These are phyloP conservation scores for Arenicola marina DNA, from an alignment of 2,888 invertebrate genomes.

Conservation along the genomic window DNA sequence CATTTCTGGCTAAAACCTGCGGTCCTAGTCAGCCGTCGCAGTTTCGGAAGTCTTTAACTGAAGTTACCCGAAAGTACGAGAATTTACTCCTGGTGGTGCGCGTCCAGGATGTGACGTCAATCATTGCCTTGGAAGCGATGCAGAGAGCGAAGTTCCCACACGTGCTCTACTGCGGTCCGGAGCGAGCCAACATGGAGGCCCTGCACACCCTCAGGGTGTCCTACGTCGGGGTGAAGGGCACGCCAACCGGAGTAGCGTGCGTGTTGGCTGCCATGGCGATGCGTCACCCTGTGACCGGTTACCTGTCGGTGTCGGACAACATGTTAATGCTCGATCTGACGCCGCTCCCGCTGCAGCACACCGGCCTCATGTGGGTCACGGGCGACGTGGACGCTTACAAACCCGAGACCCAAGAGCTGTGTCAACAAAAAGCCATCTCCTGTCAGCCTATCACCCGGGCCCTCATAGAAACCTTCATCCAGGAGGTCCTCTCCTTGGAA, in stretches of 20 bases:
- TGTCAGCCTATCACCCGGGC: constrained; percentile 16
- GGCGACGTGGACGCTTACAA: constrained; percentile 14
- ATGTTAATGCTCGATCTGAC: constrained; percentile 16
- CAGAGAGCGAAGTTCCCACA: constrained; percentile 25
- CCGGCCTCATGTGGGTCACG: constrained; percentile 21
- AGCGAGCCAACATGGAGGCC: neutral
- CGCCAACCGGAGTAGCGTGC: constrained; percentile 18
- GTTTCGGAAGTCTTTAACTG: neutral
- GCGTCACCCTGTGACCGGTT: constrained; percentile 30
- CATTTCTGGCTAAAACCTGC: constrained; percentile 12
- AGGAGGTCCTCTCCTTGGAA: neutral
- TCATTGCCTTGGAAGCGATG: constrained; percentile 21
- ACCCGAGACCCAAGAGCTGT: constrained; percentile 11
- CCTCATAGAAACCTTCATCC: constrained; percentile 5
- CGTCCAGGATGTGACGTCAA: constrained; percentile 4
- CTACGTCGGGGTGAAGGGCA: constrained; percentile 12
- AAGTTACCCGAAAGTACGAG: neutral
- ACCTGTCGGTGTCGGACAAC: constrained; percentile 27
- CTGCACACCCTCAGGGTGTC: constrained; percentile 15
- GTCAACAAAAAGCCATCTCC: constrained; percentile 13
- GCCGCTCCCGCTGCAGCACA: constrained; percentile 2
- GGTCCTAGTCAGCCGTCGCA: neutral
- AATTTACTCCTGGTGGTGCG: constrained; percentile 22
- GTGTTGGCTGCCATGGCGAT: constrained; percentile 25
- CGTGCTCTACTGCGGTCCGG: constrained; percentile 28